Base-by-base conservation (phyloP, 1,140 invertebrate species). In the Diachasmimorpha longicaudata region DNA sequence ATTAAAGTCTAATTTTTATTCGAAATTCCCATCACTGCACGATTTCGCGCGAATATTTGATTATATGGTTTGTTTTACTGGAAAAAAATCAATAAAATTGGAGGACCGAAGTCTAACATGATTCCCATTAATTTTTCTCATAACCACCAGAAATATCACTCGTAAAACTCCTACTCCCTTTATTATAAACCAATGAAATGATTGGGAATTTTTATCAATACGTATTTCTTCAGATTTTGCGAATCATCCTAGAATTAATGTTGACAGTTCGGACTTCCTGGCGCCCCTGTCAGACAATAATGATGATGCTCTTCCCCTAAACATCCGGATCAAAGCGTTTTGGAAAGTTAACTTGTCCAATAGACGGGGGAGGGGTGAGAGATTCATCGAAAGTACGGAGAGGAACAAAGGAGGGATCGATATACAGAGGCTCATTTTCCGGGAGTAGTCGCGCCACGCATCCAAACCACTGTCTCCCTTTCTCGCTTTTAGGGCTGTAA, bases 361-460 rank as follows among this genome's bases (percentile, higher is more conserved):
- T 6, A 23, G 39, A 37, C 11, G 25, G 25, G 70, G 71, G 31
- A 9, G 31, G 19, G 58, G 44, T 9, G 44, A 14, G 9, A 46
- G 37, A 39, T 67, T 39, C 36, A 74, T 74, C 73, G 14, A 69
- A 74, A 74, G 37, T 48, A 68, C 19, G 19, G 37, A 25, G 39
- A 52, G 31, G 37, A 68, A 74, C 73, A 69, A 74, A 74, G 72
- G 25, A 52, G 42, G 58, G 73, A 74, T 74, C 73, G 73, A 74
- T 74, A 74, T 44, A 46, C 44, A 6, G 21, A 66, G 42, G 73
- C 73, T 74, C 73, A 74, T 74, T 74, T 74, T 74, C 73, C 63
- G 63, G 73, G 66, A 69, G 44, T 74, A 74, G 63, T 48, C 73
- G 66, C 66, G 44, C 73, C 66, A 52, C 73, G n/a, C 48, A 52